Conservation (phyloP, 2,797 vertebrate genomes). For the Forpus xanthops region DNA sequence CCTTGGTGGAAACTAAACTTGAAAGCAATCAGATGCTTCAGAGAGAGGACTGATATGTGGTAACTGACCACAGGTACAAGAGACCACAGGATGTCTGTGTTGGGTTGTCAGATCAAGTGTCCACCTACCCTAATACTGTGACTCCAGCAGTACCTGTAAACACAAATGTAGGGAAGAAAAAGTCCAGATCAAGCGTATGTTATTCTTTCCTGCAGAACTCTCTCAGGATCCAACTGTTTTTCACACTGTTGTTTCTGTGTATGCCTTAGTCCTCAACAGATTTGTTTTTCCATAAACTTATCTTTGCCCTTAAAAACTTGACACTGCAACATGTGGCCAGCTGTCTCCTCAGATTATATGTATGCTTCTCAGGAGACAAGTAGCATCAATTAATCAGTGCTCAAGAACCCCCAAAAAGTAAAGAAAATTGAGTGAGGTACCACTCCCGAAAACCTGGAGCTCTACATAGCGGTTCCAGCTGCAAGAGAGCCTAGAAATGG, state of each 20-base stretch:
- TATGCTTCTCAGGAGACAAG: conserved; percentile 4
- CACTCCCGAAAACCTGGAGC: not conserved
- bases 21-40: not conserved
- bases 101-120: not conserved
- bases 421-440: not conserved
- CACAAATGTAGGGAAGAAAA: not conserved
- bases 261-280: not conserved
- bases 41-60: not conserved
- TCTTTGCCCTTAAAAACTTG: conserved; percentile 13
- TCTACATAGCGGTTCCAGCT: not conserved
- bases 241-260: conserved; percentile 5
- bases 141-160: not conserved
- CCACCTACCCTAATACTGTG: not conserved
- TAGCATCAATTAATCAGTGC: not conserved
- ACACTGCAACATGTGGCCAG: conserved; percentile 6
- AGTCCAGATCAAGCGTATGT: not conserved
- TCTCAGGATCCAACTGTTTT: conserved; percentile 3
- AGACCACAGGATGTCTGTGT: not conserved
- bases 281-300: not conserved
- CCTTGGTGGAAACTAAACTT: not conserved
- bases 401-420: not conserved
- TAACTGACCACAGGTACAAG: not conserved
- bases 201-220: not conserved
- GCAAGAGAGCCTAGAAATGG: not conserved
- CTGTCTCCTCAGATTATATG: not conserved